Evolutionary conservation across 2,797 vertebrate genomes (phyloP).

Genomic region (Falco rusticolus): DNA sequence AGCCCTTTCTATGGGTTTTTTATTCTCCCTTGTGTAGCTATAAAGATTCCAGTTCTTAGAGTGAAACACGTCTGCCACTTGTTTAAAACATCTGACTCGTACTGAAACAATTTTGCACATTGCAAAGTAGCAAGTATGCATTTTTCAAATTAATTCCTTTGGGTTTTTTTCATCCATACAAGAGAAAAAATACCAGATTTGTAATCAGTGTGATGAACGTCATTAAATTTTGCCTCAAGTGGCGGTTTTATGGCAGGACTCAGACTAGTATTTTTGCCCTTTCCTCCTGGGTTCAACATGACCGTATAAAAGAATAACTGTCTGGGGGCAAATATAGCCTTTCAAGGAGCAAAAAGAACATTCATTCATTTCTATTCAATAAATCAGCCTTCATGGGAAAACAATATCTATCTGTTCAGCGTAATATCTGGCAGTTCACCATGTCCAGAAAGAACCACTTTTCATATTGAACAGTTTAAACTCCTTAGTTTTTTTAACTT

Average conservation of each 20-base stretch:
- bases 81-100: neutral
- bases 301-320: neutral
- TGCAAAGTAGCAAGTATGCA: neutral
- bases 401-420: neutral
- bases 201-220: neutral
- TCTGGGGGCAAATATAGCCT: neutral
- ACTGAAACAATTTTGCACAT: neutral
- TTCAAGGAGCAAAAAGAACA: neutral
- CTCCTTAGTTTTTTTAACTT: neutral
- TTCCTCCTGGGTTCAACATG: neutral
- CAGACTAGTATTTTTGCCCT: neutral
- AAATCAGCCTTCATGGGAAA: neutral
- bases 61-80: neutral
- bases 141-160: neutral
- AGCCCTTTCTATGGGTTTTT: neutral
- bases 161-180: neutral
- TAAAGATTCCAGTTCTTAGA: neutral
- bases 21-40: neutral
- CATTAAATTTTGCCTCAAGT: conserved; percentile 1
- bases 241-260: neutral
- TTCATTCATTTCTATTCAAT: neutral
- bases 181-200: neutral
- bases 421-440: neutral
- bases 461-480: neutral
- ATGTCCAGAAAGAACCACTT: neutral